These are phyloP conservation scores for Neoascia interrupta DNA, from an alignment of 2,888 invertebrate species.

Conservation along the genomic window DNA sequence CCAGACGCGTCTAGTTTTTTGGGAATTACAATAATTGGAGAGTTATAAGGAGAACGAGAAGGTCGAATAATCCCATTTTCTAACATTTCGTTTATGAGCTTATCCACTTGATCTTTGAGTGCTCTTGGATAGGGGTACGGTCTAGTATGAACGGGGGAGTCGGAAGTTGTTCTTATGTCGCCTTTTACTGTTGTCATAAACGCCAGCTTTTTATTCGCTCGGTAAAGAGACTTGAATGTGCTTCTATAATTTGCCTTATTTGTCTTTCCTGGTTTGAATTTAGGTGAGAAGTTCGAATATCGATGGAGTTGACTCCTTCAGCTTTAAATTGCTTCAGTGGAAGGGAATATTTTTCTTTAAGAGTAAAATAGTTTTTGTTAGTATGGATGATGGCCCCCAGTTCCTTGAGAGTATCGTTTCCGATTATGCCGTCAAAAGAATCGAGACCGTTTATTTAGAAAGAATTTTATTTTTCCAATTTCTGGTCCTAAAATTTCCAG, in stretches of 20 bases:
- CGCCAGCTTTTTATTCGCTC: slow-evolving; percentile 37
- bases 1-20: slow-evolving; percentile 24
- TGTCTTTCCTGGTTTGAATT: too few relatives aligned
- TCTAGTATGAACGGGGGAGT: slow-evolving; percentile 37
- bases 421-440: slow-evolving; percentile 41
- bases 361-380: slow-evolving; percentile 37
- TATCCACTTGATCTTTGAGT: slow-evolving; percentile 39
- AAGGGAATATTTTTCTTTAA: too few relatives aligned
- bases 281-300: too few relatives aligned
- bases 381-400: slow-evolving; percentile 43
- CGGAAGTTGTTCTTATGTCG: slow-evolving; percentile 41
- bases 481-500: slow-evolving; percentile 11
- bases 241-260: too few relatives aligned
- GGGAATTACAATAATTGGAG: slow-evolving; percentile 45
- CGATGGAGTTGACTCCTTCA: slow-evolving; percentile 3
- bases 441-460: slow-evolving; percentile 25
- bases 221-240: too few relatives aligned
- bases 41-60: slow-evolving; percentile 42
- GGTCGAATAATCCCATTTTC: slow-evolving; percentile 46
- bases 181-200: slow-evolving; percentile 36
- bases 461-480: slow-evolving; percentile 36
- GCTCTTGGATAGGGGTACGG: slow-evolving; percentile 42
- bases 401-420: slow-evolving; percentile 41
- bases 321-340: too few relatives aligned
- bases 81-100: slow-evolving; percentile 22